Conservation (phyloP, 2,888 invertebrate genomes). For the Exocentrus adspersus region DNA sequence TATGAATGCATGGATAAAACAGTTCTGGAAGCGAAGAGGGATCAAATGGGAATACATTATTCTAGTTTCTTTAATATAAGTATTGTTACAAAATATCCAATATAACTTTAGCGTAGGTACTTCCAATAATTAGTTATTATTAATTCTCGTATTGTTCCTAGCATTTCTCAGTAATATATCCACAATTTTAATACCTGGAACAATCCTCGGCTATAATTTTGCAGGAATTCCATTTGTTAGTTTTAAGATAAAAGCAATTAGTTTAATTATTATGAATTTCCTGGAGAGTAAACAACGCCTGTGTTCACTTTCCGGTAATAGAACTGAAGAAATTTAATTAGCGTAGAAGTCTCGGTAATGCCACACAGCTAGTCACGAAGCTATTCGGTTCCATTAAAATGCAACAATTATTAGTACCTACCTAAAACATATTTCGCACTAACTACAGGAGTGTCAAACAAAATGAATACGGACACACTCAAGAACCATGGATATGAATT, state of each 20-base stretch:
- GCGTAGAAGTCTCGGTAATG: background rate
- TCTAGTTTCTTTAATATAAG: too few species aligned
- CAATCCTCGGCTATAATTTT: background rate
- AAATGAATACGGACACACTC: too few species aligned
- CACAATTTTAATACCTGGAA: too few species aligned
- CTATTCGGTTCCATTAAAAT: conserved; percentile 3
- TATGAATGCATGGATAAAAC: too few species aligned
- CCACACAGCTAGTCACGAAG: conserved; percentile 25
- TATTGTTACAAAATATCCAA: too few species aligned
- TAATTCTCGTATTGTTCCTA: background rate
- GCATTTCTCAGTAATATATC: too few species aligned
- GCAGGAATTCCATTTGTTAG: background rate
- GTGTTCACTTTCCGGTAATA: background rate
- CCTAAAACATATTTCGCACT: conserved; percentile 9
- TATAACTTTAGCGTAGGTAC: too few species aligned
- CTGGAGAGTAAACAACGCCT: background rate
- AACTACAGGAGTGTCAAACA: background rate
- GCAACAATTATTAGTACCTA: conserved; percentile 6
- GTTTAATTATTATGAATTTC: background rate
- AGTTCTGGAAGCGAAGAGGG: too few species aligned
- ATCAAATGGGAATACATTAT: too few species aligned
- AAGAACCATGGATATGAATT: too few species aligned
- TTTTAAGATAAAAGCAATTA: background rate
- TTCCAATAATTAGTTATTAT: too few species aligned
- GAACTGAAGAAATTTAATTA: conserved; percentile 20